Evolutionary conservation across 2,888 invertebrate species (phyloP).

Genomic region (Dicycla oo): DNA sequence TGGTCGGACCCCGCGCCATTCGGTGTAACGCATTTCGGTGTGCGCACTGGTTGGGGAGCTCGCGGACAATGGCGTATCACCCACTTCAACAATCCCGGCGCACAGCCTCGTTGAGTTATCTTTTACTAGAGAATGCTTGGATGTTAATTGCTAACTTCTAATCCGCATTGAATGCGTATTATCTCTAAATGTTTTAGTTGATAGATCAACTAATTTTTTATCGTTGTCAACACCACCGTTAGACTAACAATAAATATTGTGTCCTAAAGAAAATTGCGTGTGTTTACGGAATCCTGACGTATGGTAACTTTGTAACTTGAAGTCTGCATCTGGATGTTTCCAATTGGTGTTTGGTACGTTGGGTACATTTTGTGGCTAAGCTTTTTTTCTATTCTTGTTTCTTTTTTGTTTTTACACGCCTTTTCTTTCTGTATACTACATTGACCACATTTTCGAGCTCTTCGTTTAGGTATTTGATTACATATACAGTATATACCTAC

Average conservation of each 20-base stretch:
- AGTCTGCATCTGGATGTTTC: slow-evolving; percentile 70
- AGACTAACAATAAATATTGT: slow-evolving; percentile 64
- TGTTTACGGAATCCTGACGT: slow-evolving; percentile 56
- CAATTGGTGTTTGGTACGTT: slow-evolving; percentile 82
- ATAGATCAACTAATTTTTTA: slow-evolving; percentile 58
- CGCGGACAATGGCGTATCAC: slow-evolving; percentile 91
- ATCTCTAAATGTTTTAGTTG: slow-evolving; percentile 41
- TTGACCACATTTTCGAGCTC: slow-evolving; percentile 9
- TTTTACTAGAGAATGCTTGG: slow-evolving; percentile 70
- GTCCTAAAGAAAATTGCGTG: slow-evolving; percentile 63
- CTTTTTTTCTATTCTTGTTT: slow-evolving; percentile 31
- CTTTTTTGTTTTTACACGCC: slow-evolving; percentile 42
- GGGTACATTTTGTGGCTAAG: slow-evolving; percentile 86
- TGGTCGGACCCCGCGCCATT: slow-evolving; percentile 91
- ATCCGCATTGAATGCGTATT: slow-evolving; percentile 52
- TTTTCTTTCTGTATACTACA: slow-evolving; percentile 43
- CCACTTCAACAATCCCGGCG: slow-evolving; percentile 77
- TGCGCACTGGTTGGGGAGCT: slow-evolving; percentile 92
- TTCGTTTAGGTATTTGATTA: slow-evolving; percentile 26
- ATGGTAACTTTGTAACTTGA: slow-evolving; percentile 46
- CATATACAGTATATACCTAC: slow-evolving; percentile 4
- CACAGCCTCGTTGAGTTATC: slow-evolving; percentile 83
- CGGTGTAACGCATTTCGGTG: slow-evolving; percentile 91
- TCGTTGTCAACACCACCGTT: slow-evolving; percentile 49
- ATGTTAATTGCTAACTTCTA: slow-evolving; percentile 78